Base-by-base conservation (phyloP, 2,888 invertebrate genomes). In the Venustoraphidia nigricollis region DNA sequence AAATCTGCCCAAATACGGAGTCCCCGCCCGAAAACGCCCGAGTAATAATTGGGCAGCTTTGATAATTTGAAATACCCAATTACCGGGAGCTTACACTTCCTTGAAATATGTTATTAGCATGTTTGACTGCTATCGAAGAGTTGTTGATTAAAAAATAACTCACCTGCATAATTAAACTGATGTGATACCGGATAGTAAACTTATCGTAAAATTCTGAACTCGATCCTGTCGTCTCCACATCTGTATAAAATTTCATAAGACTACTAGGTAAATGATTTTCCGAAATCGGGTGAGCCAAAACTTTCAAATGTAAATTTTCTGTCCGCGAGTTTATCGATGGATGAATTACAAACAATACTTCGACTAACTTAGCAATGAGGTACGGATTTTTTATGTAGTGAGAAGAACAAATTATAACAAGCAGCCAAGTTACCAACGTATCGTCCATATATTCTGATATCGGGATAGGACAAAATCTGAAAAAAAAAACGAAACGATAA, bases 201-300 rank as follows among this genome's bases (percentile, higher is more conserved):
- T 98, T 98, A 69, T 97, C 97, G 62, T 96, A 98, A 70, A 98
- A 98, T 70, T 98, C 98, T 36, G 92, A 93, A 67, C 91, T 93
- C 56, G 95, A 90, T 9, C 97, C 97, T 9, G 96, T 97, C 10
- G 91, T 90, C 71, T 97, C 97, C 48, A 96, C 91, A 60, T 95
- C 95, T 57, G 95, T 93, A 69, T 98, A 98, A 71, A 98, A 98
- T 68, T 91, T 91, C 93, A 97, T 95, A 38, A 98, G 74, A 13
- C 88, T 84, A 56, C 91, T 85, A 1, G 94, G 89, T 51, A 98
- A 71, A 50, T 79, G 75, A 3, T 81, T 81, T 58, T 86, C 83
- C 8, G 90, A 83, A 52, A 92, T 72, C 46, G 86, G 86, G 65
- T 95, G 92, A 54, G 85, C 80, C 81, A 95, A 87, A 57, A 96